Evolutionary conservation across 1,140 invertebrate genomes (phyloP).

Genomic region (Saccostrea cuccullata): DNA sequence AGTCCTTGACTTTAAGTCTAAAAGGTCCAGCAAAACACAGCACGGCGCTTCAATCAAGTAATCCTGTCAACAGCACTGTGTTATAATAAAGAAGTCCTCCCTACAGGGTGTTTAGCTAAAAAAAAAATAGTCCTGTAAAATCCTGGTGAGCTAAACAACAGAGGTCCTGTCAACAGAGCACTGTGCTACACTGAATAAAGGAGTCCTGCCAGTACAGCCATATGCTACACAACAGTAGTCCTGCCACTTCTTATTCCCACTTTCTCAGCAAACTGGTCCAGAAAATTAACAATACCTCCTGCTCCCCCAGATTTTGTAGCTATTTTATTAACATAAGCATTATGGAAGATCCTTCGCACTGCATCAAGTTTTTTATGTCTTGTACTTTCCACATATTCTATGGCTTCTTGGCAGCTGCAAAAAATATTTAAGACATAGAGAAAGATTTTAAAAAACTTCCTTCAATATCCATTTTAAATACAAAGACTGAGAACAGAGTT

Average conservation of each 20-base stretch:
- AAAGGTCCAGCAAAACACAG: background rate
- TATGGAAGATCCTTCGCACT: conserved; percentile 81
- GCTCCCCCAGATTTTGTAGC: conserved; percentile 79
- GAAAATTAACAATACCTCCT: conserved; percentile 78
- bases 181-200: background rate
- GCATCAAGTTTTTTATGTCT: conserved; percentile 82
- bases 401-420: conserved; percentile 65
- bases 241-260: conserved; percentile 76
- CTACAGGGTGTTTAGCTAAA: background rate
- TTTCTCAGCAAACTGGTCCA: conserved; percentile 83
- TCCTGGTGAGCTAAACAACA: too few species aligned
- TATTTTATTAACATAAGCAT: conserved; percentile 81
- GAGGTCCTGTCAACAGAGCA: background rate
- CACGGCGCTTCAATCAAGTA: too few species aligned
- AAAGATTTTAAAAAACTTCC: background rate
- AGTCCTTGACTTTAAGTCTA: background rate
- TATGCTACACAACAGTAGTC: conserved; percentile 30
- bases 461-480: background rate
- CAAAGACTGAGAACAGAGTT: background rate
- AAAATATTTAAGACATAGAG: background rate
- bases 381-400: conserved; percentile 67
- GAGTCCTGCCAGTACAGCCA: too few species aligned
- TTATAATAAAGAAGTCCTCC: too few species aligned
- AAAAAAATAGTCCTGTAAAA: background rate
- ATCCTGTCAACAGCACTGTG: background rate